A percentile compares a stretch with the other conserved stretches of the same genome.
Evolutionary conservation across 2,113 vertebrate species (phyloP).

Genomic region (Heterotilapia buettikoferi): DNA sequence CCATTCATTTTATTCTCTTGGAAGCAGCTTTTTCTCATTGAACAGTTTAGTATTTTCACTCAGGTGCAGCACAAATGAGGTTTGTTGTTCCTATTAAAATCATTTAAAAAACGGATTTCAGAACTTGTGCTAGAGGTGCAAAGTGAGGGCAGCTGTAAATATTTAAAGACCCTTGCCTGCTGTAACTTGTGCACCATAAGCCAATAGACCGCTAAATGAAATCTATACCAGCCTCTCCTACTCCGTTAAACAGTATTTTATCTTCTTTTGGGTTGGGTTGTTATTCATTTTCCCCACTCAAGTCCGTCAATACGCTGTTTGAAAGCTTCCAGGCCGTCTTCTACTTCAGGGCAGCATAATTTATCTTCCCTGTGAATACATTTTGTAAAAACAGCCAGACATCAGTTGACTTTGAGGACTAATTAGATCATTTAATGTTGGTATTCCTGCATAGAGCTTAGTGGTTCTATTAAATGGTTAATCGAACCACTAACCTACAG

Average conservation of each 20-base stretch:
- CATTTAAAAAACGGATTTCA: background rate
- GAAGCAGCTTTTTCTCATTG: background rate
- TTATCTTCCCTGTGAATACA: background rate
- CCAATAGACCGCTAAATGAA: background rate
- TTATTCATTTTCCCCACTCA: background rate
- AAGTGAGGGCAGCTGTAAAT: background rate
- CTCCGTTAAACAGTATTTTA: background rate
- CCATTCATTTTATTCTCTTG: background rate
- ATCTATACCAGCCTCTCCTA: background rate
- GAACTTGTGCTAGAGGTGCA: background rate
- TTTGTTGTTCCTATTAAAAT: background rate
- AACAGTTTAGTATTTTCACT: background rate
- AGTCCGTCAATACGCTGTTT: constrained; percentile 7
- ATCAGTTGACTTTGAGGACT: background rate
- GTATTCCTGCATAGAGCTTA: background rate
- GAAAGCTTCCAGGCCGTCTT: constrained; percentile 5
- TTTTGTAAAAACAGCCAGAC: constrained; percentile 14
- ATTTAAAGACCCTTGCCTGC: background rate
- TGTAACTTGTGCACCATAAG: background rate
- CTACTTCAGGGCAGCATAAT: background rate
- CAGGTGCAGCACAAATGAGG: background rate
- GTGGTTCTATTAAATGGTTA: background rate
- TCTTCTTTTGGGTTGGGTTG: background rate
- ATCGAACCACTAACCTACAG: background rate
- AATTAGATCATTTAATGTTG: background rate